Evolutionary conservation across 2,888 invertebrate genomes (phyloP), one percentile per base, ranked within the genome.

Genomic region (Euphydryas editha): DNA sequence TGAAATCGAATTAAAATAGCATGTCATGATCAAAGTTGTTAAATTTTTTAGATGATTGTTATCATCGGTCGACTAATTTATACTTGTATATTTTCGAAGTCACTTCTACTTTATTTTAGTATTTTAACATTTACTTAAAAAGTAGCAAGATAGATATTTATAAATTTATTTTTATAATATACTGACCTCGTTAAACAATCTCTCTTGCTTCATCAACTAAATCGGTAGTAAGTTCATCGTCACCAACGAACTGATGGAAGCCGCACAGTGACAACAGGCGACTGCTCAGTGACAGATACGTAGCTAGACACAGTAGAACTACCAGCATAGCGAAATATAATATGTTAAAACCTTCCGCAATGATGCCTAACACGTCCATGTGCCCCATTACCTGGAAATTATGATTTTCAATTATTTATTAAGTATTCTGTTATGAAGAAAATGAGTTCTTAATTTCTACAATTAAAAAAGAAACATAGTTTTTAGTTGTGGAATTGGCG

Each of bases 271-370:
- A 97, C 42, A 99, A 93, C 64, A 98, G 92, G 59, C 99, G 95
- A 64, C 98, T 97, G 62, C 99, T 99, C 51, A 99, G 91, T 77
- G 97, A 97, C 82, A 98, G 97, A 93, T 98, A 98, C 0, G 99
- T 99, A 65, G 98, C 97, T 65, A 97, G 88, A 81, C 99, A 99
- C 75, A 99, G 95, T 49, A 93, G 59, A 67, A 99, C 94, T 83
- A 99, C 99, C 68, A 97, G 95, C 95, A 99, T 99, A 0, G 99
- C 99, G 87, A 99, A 99, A 91, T 99, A 99, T n/a, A n/a, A n/a
- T 63, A 99, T 97, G 90, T 99, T 99, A 93, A 99, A 99, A 10
- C 99, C 99, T 85, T 99, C 97, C 0, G 99, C 97, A 73, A 99
- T 97, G 69, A 99, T 97, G 36, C 97, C 96, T 63, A 99, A 96